Base-by-base conservation (phyloP, 2,797 vertebrate genomes). In the Odontamblyopus lacepedii region DNA sequence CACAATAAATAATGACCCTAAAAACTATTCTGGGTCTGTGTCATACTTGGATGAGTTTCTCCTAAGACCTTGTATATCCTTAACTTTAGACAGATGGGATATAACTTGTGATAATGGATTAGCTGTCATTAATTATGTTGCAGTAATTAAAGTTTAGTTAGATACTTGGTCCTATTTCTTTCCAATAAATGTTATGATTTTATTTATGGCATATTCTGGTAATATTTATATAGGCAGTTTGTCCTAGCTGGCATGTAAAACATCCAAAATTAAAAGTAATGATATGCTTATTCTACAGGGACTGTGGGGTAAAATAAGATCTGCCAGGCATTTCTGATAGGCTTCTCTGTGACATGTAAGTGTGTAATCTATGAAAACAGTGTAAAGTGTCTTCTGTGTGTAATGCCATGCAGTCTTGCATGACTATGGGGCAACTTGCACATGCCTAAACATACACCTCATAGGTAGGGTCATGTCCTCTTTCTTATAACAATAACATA, bases 21-120 rank as follows among this genome's bases (percentile, higher is more conserved):
- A 35, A 35, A 35, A 35, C 1, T 35, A 7, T 35, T 32, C 77
- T 62, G 11, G 27, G 48, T 57, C 59, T 56, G 53, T 78, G 71
- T 56, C 44, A 57, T 74, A 75, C 72, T 64, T 55, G 67, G 65
- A 77, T 29, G 48, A 78, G 32, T 30, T 70, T 76, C 44, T 61
- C 0, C 1, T 71, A 41, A 64, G 44, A 57, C n/a, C 19, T 13
- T 44, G 41, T 12, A 44, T 44, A 44, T 16, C 44, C 44, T 16
- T 48, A 15, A 48, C 13, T 48, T 48, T 55, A 55, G 8, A 55
- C 8, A 23, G 19, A 23, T 8, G n/a, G 19, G n/a, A 6, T 55
- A 55, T n/a, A 55, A 55, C 7, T 8, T 23, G 53, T 55, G 53
- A 55, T n/a, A n/a, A n/a, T 55, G 44, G 44, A 48, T 11, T n/a